Base-by-base conservation (phyloP, 2,888 invertebrate genomes). In the Cylindroiulus punctatus region DNA sequence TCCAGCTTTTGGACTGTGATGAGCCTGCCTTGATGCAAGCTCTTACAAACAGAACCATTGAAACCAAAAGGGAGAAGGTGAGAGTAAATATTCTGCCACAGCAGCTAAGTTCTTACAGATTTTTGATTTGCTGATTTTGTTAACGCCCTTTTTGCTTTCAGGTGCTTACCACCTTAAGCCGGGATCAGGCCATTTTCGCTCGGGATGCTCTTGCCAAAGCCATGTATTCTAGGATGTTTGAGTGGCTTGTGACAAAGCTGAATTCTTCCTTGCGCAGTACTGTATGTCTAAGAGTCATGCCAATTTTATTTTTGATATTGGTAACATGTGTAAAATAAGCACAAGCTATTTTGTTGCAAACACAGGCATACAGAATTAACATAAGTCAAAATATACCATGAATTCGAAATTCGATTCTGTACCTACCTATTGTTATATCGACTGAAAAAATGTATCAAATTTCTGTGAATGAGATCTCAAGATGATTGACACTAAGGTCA, bases 131-230 rank as follows among this genome's bases (percentile, higher is more conserved):
- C 36, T 36, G 36, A 36, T 36, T 36, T 36, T 36, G 40, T 32
- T 19, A 22, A 7, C 52, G 26, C n/a, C 84, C 36, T 44, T 26
- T 19, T 44, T n/a, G 40, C 52, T 84, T 10, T 10, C 36, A 91
- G 90, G 95, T 97, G 84, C 94, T 93, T 85, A 95, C 95, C 0
- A 96, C 97, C 0, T 91, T 97, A 85, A 95, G 94, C 89, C 92
- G 94, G 40, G 97, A 96, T 89, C 94, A 91, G 88, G 95, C 96
- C 0, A 93, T 95, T 87, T 97, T 96, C 91, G 97, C 97, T 0
- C 92, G 97, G 85, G 97, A 98, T 91, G 97, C 97, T 0, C 92
- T 97, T 8, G 95, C 97, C 44, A 98, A 98, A 90, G 97, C 97
- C 17, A 93, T 97, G 26, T 98, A 98, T 90, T 97, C 97, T 90